Evolutionary conservation across 2,797 vertebrate species (phyloP), one percentile per base, ranked within the genome.

Genomic region (Acanthiza pusilla): DNA sequence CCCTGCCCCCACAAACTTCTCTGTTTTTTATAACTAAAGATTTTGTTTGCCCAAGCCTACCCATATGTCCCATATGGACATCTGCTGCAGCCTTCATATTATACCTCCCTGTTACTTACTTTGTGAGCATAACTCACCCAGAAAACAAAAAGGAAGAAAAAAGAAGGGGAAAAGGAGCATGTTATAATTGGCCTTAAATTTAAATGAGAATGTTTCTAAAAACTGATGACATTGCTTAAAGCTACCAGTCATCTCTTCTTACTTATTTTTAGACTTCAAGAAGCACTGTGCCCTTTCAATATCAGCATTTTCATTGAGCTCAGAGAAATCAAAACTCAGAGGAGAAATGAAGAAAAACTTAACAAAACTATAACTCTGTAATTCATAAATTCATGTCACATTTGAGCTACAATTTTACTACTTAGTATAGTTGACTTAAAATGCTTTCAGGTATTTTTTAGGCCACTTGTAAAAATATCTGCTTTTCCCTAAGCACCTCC

Each of bases 1-100:
- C 5, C 8, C 16, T 5, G 13, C 2, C 5, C 4, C 5, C 17
- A 4, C 1, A 13, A 55, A 68, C 2, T 5, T 18, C 27, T 11
- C 8, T 32, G 26, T 50, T 53, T 57, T 14, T 29, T 62, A 5
- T 11, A 57, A 18, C 21, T 67, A 16, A 74, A 84, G 26, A 50
- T 85, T 78, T 45, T 68, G 34, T 70, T 89, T 67, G 20, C 70
- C 23, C 25, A 66, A 76, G 32, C 3, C 36, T 36, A 40, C 22
- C 20, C 29, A 67, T 26, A 38, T 10, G 20, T 16, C 22, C 20
- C 29, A 70, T 26, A 38, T 10, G 18, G 18, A 47, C 23, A 57
- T 32, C 19, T 71, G 29, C 48, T 42, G 34, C 55, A 70, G 19
- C 30, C 34, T 68, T 75, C 32, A 42, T 34, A 30, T 36, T 75